phyloP scores from a whole-genome alignment of 2,797 vertebrate species.

The Streptopelia turtur region DNA sequence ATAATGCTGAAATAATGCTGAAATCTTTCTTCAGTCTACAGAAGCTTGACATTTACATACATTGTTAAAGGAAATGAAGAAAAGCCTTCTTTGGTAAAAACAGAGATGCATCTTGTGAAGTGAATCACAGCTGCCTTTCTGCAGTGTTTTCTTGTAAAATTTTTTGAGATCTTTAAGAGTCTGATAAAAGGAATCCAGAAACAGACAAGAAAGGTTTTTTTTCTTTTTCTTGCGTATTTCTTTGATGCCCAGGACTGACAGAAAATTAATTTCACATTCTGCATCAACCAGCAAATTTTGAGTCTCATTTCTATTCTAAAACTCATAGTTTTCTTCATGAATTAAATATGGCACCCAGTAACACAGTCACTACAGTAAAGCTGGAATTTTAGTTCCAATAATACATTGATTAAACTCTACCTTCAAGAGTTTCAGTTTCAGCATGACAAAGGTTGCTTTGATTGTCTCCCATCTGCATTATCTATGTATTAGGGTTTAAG shows the following conservation, averaged over 20 bases:
- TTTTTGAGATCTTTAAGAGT: background rate
- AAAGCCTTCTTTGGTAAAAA: background rate
- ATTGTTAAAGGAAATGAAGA: background rate
- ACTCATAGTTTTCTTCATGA: constrained; percentile 26
- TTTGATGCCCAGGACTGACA: background rate
- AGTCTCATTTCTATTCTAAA: constrained; percentile 41
- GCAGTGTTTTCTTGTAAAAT: background rate
- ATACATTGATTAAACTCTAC: constrained; percentile 58
- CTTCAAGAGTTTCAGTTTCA: constrained; percentile 45
- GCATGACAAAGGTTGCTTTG: constrained; percentile 58
- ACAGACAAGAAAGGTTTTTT: background rate
- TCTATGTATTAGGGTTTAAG: constrained; percentile 29
- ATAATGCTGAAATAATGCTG: background rate
- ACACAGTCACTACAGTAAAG: background rate
- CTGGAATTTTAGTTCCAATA: constrained; percentile 46
- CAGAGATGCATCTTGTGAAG: background rate
- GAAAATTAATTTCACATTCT: constrained; percentile 45
- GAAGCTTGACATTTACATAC: background rate
- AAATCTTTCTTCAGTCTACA: background rate
- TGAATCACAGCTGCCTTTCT: background rate
- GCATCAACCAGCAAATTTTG: constrained; percentile 12
- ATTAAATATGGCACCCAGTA: constrained; percentile 58
- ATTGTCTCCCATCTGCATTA: constrained; percentile 38
- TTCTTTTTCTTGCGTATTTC: background rate
- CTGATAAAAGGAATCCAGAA: background rate